Evolutionary conservation across 2,797 vertebrate species (phyloP).

Genomic region (Hafferia zeledoni): DNA sequence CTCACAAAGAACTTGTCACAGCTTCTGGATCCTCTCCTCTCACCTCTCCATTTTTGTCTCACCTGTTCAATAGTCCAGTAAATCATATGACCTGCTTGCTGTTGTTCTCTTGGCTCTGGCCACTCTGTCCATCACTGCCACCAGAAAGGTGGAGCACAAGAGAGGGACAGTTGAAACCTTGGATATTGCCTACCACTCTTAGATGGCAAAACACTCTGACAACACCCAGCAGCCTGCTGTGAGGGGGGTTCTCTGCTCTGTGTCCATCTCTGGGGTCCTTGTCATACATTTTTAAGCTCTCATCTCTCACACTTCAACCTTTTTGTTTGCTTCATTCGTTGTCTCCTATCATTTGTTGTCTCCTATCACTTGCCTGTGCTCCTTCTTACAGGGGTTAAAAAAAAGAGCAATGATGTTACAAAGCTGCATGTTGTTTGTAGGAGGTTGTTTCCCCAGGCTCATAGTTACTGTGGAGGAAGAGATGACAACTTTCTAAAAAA

Average conservation of each 20-base stretch:
- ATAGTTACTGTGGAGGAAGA: conserved; percentile 9
- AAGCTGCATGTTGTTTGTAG: conserved; percentile 37
- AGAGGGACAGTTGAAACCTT: neutral
- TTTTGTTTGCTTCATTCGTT: neutral
- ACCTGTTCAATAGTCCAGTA: neutral
- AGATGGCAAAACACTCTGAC: neutral
- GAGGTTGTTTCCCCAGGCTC: conserved; percentile 46
- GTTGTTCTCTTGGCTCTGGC: neutral
- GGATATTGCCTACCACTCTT: neutral
- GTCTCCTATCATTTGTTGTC: neutral
- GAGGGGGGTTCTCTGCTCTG: neutral
- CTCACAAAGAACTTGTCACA: neutral
- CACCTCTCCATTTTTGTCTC: neutral
- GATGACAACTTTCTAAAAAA: conserved; percentile 38
- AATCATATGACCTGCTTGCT: neutral
- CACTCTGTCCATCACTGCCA: neutral
- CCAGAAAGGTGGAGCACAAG: neutral
- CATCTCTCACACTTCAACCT: neutral
- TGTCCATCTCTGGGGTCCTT: neutral
- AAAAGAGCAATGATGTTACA: conserved; percentile 43
- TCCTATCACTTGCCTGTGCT: neutral
- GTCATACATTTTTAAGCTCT: neutral
- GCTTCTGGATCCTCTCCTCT: neutral
- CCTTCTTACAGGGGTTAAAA: neutral
- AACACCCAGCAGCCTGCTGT: neutral